Evolutionary conservation across 2,888 invertebrate species (phyloP), one percentile per base, ranked within the genome.

Genomic region (Epiblema foenella): DNA sequence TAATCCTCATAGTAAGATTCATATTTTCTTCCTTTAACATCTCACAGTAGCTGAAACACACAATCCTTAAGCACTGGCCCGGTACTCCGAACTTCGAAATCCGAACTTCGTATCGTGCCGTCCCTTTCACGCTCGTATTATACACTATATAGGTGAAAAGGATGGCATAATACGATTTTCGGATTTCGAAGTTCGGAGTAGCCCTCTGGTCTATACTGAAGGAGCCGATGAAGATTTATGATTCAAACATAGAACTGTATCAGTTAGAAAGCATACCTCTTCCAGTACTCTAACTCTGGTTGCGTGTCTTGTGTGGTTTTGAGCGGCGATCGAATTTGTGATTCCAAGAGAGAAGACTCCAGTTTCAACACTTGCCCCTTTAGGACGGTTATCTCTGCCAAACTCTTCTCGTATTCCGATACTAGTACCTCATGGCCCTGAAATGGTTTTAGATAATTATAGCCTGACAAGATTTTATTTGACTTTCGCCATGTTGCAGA

Each of bases 1-100:
- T 88, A 37, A 89, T 83, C 68, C 85, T 84, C n/a, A 89, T 78
- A 2, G 87, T 88, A 69, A 94, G 75, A 74, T 94, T 94, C 9
- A 94, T 90, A 77, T 95, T 94, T 79, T 95, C 95, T 77, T 95
- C 95, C 77, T 95, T 95, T 0, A 95, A 80, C 81, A 95, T 94
- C 58, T 95, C 90, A 59, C 95, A 95, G 77, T 95, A 95, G 76
- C 95, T 95, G 76, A 0, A 81, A 78, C 18, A 67, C 12, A 59
- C n/a, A 66, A 42, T 12, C 42, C 12, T 24, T 24, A 57, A 57
- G n/a, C 39, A 12, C n/a, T n/a, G n/a, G n/a, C n/a, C n/a, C n/a
- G n/a, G n/a, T n/a, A n/a, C n/a, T n/a, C n/a, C n/a, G n/a, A n/a
- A n/a, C n/a, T n/a, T n/a, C n/a, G n/a, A n/a, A n/a, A n/a, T n/a